These are phyloP conservation scores for Protaetia brevitarsis DNA, from an alignment of 1,140 invertebrate species.

Conservation along the genomic window DNA sequence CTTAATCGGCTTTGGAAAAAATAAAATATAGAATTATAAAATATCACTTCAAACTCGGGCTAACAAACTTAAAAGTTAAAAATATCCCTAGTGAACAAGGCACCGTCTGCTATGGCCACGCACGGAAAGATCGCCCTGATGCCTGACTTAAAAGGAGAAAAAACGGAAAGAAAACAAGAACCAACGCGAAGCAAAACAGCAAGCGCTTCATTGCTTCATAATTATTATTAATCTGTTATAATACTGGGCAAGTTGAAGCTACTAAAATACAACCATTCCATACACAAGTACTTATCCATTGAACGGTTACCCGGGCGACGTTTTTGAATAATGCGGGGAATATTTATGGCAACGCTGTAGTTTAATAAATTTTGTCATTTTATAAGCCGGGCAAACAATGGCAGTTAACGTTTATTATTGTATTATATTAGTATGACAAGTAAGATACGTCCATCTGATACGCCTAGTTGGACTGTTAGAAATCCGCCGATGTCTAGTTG, in stretches of 20 bases:
- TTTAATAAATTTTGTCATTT: conserved; percentile 3
- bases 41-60: not conserved
- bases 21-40: not conserved
- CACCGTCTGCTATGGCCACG: no score
- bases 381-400: conserved; percentile 20
- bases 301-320: no score
- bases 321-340: conserved; percentile 4
- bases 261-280: no score
- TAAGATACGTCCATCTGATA: not conserved
- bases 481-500: not conserved
- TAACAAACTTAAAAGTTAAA: conserved; percentile 14
- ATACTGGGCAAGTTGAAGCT: not conserved
- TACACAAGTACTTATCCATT: no score
- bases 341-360: not conserved
- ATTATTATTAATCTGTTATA: not conserved
- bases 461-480: not conserved
- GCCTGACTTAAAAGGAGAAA: not conserved
- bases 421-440: conserved; percentile 1
- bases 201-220: not conserved
- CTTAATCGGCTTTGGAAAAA: not conserved
- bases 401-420: conserved; percentile 17
- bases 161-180: not conserved
- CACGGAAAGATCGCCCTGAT: no score
- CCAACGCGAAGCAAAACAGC: conserved; percentile 6
- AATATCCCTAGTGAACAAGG: conserved; percentile 5